Conservation (phyloP, 2,113 vertebrate genomes). For the Leucoraja erinaceus region DNA sequence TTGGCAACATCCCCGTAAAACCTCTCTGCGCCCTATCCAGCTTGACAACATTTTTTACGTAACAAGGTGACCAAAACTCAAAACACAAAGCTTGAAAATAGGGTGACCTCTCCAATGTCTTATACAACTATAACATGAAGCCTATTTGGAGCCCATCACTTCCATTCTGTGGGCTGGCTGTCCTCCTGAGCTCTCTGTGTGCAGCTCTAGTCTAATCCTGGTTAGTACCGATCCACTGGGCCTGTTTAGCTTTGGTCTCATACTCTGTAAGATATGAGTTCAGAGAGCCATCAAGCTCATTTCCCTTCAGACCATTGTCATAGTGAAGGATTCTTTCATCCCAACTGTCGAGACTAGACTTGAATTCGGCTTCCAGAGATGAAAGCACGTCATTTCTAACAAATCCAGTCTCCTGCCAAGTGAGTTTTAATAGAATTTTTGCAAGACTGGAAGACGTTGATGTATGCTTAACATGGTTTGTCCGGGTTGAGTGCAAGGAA, state of each 20-base stretch:
- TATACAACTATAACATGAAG: no score
- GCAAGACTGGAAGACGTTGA: constrained; percentile 4
- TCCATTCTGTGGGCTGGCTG: background rate
- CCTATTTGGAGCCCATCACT: background rate
- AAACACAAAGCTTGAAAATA: no score
- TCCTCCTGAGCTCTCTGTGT: background rate
- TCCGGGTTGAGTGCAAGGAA: background rate
- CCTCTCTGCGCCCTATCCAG: no score
- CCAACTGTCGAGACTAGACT: background rate
- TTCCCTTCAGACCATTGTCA: background rate
- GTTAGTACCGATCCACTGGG: background rate
- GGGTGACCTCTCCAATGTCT: no score
- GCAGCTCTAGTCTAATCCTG: background rate
- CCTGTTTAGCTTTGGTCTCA: background rate
- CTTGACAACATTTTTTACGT: no score
- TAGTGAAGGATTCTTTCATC: background rate
- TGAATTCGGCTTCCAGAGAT: constrained; percentile 24
- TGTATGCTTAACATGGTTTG: constrained; percentile 14
- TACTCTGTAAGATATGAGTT: background rate
- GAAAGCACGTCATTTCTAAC: constrained; percentile 9
- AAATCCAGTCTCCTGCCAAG: constrained; percentile 5
- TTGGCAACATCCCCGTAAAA: no score
- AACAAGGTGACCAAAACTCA: no score
- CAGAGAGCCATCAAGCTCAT: background rate
- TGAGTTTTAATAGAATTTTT: constrained; percentile 24